These are phyloP conservation scores for Spodoptera frugiperda DNA, from an alignment of 1,140 invertebrate genomes.

Conservation along the genomic window DNA sequence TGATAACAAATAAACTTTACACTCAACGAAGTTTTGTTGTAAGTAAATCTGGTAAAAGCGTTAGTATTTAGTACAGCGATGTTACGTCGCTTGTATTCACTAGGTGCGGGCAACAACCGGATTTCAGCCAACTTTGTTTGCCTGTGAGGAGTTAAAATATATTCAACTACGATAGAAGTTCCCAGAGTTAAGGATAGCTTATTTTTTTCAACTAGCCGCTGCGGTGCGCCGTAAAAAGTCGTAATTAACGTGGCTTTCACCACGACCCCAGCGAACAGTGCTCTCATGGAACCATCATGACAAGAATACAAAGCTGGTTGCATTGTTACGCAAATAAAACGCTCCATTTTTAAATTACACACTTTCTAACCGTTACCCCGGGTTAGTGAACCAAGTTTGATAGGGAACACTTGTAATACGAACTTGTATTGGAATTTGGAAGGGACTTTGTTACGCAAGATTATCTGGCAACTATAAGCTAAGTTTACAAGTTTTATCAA, in stretches of 20 bases:
- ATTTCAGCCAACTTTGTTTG: slow-evolving; percentile 61
- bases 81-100: slow-evolving; percentile 3
- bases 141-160: slow-evolving; percentile 61
- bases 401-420: slow-evolving; percentile 29
- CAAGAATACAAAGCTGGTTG: slow-evolving; percentile 58
- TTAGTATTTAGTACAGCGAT: slow-evolving; percentile 4
- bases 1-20: slow-evolving; percentile 13
- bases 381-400: slow-evolving; percentile 20
- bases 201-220: slow-evolving; percentile 65
- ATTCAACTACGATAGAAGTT: slow-evolving; percentile 65
- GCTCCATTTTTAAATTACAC: slow-evolving; percentile 14
- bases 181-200: slow-evolving; percentile 55
- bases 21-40: neutral
- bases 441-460: slow-evolving; percentile 10
- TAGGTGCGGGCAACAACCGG: slow-evolving; percentile 53
- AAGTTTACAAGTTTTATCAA: slow-evolving; percentile 28
- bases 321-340: slow-evolving; percentile 59
- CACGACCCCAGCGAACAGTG: slow-evolving; percentile 52
- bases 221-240: slow-evolving; percentile 60
- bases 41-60: neutral
- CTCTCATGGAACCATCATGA: slow-evolving; percentile 65
- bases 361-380: neutral
- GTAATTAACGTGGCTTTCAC: slow-evolving; percentile 73
- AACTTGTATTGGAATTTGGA: slow-evolving; percentile 35
- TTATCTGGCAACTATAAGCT: slow-evolving; percentile 17